Evolutionary conservation across 2,888 invertebrate species (phyloP).

Genomic region (Oligia fasciuncula): DNA sequence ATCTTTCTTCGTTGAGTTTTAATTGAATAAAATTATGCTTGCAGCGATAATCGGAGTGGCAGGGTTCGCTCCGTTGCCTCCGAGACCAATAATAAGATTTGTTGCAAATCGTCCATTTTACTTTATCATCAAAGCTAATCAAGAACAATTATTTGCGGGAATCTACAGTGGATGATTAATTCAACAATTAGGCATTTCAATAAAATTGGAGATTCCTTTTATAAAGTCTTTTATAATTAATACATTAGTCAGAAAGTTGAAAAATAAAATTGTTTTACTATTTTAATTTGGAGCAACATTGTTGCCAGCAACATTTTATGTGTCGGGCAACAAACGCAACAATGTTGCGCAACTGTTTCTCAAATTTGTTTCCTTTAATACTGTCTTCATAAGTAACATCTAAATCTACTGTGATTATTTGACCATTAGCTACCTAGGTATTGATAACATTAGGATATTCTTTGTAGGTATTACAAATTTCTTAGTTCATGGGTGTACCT

Average conservation of each 20-base stretch:
- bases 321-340: background rate
- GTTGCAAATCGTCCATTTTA: slow-evolving; percentile 66
- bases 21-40: too few relatives aligned
- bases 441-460: too few relatives aligned
- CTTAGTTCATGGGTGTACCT: too few relatives aligned
- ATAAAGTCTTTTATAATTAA: background rate
- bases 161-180: slow-evolving; percentile 31
- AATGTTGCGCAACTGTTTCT: background rate
- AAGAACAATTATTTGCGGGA: slow-evolving; percentile 67
- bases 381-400: background rate
- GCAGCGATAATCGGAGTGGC: too few relatives aligned
- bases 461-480: background rate
- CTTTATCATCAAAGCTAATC: slow-evolving; percentile 59
- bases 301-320: background rate
- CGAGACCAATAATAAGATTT: slow-evolving; percentile 23
- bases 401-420: background rate
- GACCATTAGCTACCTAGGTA: too few relatives aligned
- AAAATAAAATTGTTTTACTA: background rate
- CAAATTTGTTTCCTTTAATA: background rate
- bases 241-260: background rate
- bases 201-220: background rate
- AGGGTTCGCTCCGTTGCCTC: too few relatives aligned
- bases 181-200: background rate
- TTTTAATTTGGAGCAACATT: background rate
- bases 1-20: too few relatives aligned